These are phyloP conservation scores for Oscheius sp. DNA, from an alignment of 1,140 invertebrate genomes.

Conservation along the genomic window DNA sequence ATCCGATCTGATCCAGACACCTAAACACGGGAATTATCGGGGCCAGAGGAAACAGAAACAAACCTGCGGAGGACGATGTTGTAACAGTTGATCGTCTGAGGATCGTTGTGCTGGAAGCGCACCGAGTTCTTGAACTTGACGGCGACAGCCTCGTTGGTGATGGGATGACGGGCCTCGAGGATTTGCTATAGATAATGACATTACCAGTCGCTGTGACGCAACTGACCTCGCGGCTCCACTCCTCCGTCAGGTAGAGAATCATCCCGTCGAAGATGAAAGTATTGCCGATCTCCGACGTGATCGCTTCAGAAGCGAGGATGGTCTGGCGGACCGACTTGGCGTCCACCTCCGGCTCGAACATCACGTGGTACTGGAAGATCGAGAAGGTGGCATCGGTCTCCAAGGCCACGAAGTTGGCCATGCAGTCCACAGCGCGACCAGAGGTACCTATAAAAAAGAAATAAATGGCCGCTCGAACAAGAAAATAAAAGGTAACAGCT, in stretches of 20 bases:
- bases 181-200: constrained; percentile 8
- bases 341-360: constrained; percentile 31
- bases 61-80: constrained; percentile 27
- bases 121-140: constrained; percentile 22
- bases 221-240: constrained; percentile 11
- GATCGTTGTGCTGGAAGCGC: constrained; percentile 23
- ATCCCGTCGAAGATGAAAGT: constrained; percentile 28
- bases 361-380: constrained; percentile 28
- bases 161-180: constrained; percentile 15
- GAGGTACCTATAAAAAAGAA: neutral
- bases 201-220: neutral
- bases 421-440: neutral
- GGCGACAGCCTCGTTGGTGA: neutral
- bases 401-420: constrained; percentile 30
- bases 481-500: no score
- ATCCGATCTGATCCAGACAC: constrained; percentile 17
- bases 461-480: neutral
- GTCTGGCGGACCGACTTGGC: constrained; percentile 4
- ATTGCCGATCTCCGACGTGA: neutral
- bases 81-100: constrained; percentile 39
- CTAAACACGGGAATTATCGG: neutral
- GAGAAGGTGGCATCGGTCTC: constrained; percentile 1
- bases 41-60: neutral
- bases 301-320: neutral
- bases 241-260: constrained; percentile 26